Percentiles rank a stretch among this genome's conserved stretches.
Evolutionary conservation across 2,113 vertebrate species (phyloP).

Genomic region (Stigmatopora argus): DNA sequence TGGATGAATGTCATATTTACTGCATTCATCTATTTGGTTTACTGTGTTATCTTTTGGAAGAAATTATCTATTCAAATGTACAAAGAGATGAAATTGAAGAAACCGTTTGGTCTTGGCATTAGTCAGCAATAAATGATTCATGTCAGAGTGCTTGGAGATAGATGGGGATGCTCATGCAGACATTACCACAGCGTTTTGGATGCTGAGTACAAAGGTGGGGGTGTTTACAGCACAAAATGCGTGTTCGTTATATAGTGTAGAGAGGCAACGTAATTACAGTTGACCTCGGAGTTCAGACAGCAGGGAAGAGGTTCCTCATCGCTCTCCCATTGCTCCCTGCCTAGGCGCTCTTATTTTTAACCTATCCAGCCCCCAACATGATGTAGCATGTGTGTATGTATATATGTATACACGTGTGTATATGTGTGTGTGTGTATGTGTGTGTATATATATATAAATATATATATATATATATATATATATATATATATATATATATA

Average conservation of each 20-base stretch:
- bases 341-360: too few species aligned
- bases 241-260: slow-evolving; percentile 15
- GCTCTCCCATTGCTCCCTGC: too few species aligned
- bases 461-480: too few species aligned
- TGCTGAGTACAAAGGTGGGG: slow-evolving; percentile 17
- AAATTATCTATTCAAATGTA: slow-evolving; percentile 10
- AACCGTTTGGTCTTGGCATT: slow-evolving; percentile 19
- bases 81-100: slow-evolving; percentile 7
- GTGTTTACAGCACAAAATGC: slow-evolving; percentile 2
- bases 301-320: too few species aligned
- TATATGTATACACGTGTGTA: too few species aligned
- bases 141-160: slow-evolving; percentile 17
- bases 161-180: slow-evolving; percentile 39
- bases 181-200: slow-evolving; percentile 18
- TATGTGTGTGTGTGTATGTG: too few species aligned
- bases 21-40: slow-evolving; percentile 10
- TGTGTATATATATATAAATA: too few species aligned
- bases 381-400: too few species aligned
- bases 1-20: neutral
- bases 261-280: slow-evolving; percentile 3
- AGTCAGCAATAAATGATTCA: slow-evolving; percentile 47
- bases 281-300: neutral
- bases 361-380: too few species aligned
- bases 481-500: too few species aligned
- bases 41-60: neutral